Evolutionary conservation across 2,113 vertebrate species (phyloP), one percentile per base, ranked within the genome.

Genomic region (Leptobrachium leishanense): DNA sequence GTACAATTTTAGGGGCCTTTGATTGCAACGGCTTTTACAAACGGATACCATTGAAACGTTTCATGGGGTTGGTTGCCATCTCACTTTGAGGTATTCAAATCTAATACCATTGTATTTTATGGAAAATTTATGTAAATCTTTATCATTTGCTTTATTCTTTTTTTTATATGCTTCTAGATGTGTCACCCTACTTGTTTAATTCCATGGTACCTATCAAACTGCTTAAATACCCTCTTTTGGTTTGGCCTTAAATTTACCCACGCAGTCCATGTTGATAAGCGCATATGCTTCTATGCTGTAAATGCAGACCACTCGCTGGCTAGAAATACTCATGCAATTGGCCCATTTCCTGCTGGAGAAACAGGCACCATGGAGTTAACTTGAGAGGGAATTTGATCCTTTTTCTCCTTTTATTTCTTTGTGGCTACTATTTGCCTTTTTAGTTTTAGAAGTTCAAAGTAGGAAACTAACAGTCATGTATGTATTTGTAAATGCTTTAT

Each of bases 1-100:
- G 92, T 98, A 88, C 95, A 94, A 95, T 98, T 97, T 96, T 96
- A 99, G 98, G 98, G 98, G 86, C 98, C 97, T 91, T 96, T 99
- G 96, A 99, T 99, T 95, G 97, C 98, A 90, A 98, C 98, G 95
- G 98, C 98, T 95, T 99, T 99, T 96, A 99, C 98, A 97, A 99
- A 99, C 92, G 98, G 98, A 98, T 99, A 99, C 96, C 98, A 99
- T 95, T 99, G 97, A 99, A 95, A 90, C 90, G 91, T 92, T 93
- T 90, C 95, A 94, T 94, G 92, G 93, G 95, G 94, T 94, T 90
- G 91, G 93, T 95, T 95, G 94, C 95, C 95, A 96, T 95, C 96
- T 95, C 95, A 93, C 90, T 93, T 92, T 92, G 95, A 98, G 98
- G 97, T 98, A 98, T 95, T 95, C 87, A 88, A 88, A 86, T 91